phyloP scores from a whole-genome alignment of 2,888 invertebrate genomes.

The Pedicia rivosa region DNA sequence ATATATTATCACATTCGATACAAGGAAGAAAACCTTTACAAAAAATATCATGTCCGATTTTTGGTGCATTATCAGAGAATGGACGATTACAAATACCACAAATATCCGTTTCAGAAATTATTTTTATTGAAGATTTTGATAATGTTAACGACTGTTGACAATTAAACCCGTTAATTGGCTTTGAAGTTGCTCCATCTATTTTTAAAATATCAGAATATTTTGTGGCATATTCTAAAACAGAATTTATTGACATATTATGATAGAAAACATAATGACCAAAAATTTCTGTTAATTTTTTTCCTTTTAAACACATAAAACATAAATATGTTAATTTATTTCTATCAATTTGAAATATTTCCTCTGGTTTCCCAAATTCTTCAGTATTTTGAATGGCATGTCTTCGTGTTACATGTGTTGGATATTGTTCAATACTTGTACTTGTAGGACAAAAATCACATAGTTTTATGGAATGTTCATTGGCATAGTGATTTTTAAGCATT shows the following conservation, averaged over 20 bases:
- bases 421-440: slow-evolving; percentile 1
- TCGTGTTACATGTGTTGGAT: slow-evolving; percentile 1
- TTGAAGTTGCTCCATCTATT: not conserved
- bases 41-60: slow-evolving; percentile 4
- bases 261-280: slow-evolving; percentile 8
- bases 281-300: not conserved
- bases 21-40: slow-evolving; percentile 6
- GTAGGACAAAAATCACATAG: slow-evolving; percentile 5
- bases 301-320: slow-evolving; percentile 7
- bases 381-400: not conserved
- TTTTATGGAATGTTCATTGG: not conserved
- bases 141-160: not conserved
- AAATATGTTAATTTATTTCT: not conserved
- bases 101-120: not conserved
- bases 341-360: not conserved
- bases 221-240: not conserved
- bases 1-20: slow-evolving; percentile 2
- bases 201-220: not conserved
- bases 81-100: slow-evolving; percentile 6
- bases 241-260: slow-evolving; percentile 5
- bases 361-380: not conserved
- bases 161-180: not conserved
- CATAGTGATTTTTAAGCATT: slow-evolving; percentile 3
- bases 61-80: slow-evolving; percentile 1
- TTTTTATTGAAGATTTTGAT: not conserved